phyloP scores from a whole-genome alignment of 2,797 vertebrate species.

The Cirrhinus mrigala region DNA sequence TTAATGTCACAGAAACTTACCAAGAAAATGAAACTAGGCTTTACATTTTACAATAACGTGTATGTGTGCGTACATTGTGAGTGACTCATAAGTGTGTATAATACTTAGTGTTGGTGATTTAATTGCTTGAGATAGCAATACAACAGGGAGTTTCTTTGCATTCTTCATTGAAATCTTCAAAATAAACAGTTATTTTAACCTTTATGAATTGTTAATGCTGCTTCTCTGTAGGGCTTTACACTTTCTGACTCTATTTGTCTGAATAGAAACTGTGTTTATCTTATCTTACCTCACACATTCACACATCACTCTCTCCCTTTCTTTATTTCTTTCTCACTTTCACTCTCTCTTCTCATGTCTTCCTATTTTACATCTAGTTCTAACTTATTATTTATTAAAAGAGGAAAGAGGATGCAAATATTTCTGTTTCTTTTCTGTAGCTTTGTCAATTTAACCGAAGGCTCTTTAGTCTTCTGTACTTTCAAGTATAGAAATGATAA shows the following conservation, averaged over 20 bases:
- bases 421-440: background rate
- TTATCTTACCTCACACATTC: slow-evolving; percentile 47
- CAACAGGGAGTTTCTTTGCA: slow-evolving; percentile 63
- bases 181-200: slow-evolving; percentile 79
- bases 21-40: background rate
- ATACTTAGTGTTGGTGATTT: slow-evolving; percentile 55
- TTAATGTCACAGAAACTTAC: background rate
- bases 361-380: background rate
- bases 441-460: background rate
- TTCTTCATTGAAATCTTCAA: slow-evolving; percentile 68
- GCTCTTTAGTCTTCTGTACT: background rate
- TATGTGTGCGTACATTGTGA: slow-evolving; percentile 29
- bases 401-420: background rate
- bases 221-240: slow-evolving; percentile 70
- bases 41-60: slow-evolving; percentile 14
- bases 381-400: slow-evolving; percentile 15
- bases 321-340: background rate
- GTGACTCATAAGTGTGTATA: slow-evolving; percentile 30
- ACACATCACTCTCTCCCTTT: background rate
- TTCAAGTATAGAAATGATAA: background rate
- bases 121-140: slow-evolving; percentile 64
- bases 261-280: slow-evolving; percentile 60
- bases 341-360: background rate
- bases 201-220: slow-evolving; percentile 76
- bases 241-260: slow-evolving; percentile 71